These are phyloP conservation scores for Actenoides lindsayi DNA, from an alignment of 2,113 vertebrate genomes.

Conservation along the genomic window DNA sequence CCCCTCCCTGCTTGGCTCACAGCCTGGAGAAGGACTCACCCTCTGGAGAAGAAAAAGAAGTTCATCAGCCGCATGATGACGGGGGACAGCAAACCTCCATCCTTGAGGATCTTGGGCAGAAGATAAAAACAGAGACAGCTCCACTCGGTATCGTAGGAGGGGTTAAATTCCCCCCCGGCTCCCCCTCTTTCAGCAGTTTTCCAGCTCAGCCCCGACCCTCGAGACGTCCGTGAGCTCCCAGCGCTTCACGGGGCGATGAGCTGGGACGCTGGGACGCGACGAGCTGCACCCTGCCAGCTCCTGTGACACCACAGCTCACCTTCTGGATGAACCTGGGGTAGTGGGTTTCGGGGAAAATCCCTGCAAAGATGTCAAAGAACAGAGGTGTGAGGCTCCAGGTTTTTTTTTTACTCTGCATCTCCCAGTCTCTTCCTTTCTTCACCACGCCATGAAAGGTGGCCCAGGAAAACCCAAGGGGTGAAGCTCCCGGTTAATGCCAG, in stretches of 20 bases:
- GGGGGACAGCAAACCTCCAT: slow-evolving; percentile 83
- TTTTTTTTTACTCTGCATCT: not conserved
- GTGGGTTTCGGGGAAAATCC: slow-evolving; percentile 90
- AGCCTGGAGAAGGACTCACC: slow-evolving; percentile 66
- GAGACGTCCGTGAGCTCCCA: accelerated
- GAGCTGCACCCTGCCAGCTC: not conserved
- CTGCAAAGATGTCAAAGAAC: slow-evolving; percentile 62
- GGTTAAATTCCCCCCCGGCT: not conserved
- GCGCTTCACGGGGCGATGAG: accelerated
- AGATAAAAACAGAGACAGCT: not conserved
- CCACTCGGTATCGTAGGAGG: accelerated
- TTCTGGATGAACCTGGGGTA: slow-evolving; percentile 88
- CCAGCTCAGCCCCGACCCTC: not conserved
- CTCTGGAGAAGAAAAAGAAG: slow-evolving; percentile 88
- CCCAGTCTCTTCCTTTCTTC: not conserved
- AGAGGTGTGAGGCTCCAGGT: accelerated
- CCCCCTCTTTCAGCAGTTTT: not conserved
- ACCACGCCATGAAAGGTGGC: accelerated
- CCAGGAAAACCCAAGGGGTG: not conserved
- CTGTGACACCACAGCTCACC: slow-evolving; percentile 72
- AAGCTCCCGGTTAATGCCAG: not conserved
- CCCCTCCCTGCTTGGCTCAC: not conserved
- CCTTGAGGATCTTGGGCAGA: slow-evolving; percentile 87
- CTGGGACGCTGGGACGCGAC: not conserved
- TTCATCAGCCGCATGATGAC: slow-evolving; percentile 87